Base-by-base conservation (phyloP, 1,140 invertebrate genomes). In the Mamestra configurata region DNA sequence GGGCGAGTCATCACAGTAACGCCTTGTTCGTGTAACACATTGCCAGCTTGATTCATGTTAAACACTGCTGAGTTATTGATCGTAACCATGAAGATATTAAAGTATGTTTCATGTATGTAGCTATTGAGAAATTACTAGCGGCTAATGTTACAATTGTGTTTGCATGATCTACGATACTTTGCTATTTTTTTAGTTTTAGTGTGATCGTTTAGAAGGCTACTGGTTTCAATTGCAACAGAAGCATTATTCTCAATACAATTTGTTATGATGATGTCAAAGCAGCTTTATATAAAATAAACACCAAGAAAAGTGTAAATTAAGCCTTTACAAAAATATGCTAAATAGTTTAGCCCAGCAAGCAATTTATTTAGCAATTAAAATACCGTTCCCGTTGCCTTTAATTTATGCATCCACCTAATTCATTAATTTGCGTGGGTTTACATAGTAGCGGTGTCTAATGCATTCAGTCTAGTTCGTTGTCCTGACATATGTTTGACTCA, bases 1-100 rank as follows among this genome's bases (percentile, higher is more conserved):
- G 51, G 27, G 49, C 53, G 51, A n/a, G 53, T 59, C 20, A n/a
- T 59, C 31, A 68, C 35, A 59, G 18, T 61, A 70, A 43, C n/a
- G 46, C n/a, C 68, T 53, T 31, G 18, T 53, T 18, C 13, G 49
- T 43, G 37, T 68, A 43, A 22, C 40, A 68, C 35, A 27, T 64
- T 49, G 66, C 66, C 66, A n/a, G 43, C 13, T 46, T 70, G 13
- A 43, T 40, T 20, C 31, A 15, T 59, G 4, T 27, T 27, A 24
- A 24, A 27, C 24, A 37, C 35, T 37, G 24, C 31, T 15, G n/a
- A 64, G 31, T 64, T 40, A 70, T 70, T 43, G 64, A 68, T 46
- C 40, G 40, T 70, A 27, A 27, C 66, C 7, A 46, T 46, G 40
- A 49, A 46, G 13, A 49, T 43, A 15, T 22, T 13, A 61, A 61